These are phyloP conservation scores for Sinocyclocheilus rhinocerous DNA, from an alignment of 2,113 vertebrate species.

Conservation along the genomic window DNA sequence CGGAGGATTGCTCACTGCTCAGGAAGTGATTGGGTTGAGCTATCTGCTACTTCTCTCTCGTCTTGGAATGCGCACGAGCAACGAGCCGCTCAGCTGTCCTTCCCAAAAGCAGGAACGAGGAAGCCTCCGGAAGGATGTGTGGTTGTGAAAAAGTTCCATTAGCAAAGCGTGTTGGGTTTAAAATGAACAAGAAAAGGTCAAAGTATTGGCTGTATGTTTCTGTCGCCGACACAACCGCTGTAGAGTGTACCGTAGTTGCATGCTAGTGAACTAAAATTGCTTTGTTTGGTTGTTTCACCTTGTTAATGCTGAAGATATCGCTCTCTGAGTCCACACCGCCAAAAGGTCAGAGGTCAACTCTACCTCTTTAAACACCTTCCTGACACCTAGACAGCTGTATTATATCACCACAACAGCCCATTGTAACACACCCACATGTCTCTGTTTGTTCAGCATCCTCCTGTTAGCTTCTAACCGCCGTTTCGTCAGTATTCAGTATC, in stretches of 20 bases:
- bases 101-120: background rate
- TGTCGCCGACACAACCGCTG: background rate
- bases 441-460: constrained; percentile 19
- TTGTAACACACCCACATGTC: background rate
- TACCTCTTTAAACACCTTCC: constrained; percentile 21
- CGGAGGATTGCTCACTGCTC: constrained; percentile 68
- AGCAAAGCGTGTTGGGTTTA: background rate
- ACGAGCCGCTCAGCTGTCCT: constrained; percentile 9
- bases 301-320: constrained; percentile 36
- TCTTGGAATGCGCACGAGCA: constrained; percentile 50
- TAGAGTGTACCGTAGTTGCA: background rate
- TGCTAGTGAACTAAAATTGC: constrained; percentile 12
- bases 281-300: constrained; percentile 17
- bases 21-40: constrained; percentile 58
- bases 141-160: constrained; percentile 42
- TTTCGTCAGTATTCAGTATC: constrained; percentile 14
- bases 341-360: constrained; percentile 36
- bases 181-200: constrained; percentile 49
- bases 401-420: constrained; percentile 24
- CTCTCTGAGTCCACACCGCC: constrained; percentile 28
- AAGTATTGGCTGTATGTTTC: constrained; percentile 9
- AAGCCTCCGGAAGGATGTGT: background rate
- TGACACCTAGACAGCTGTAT: constrained; percentile 25
- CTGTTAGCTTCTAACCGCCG: background rate
- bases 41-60: constrained; percentile 52